A percentile compares a stretch with the other conserved stretches of the same genome.
Conservation (phyloP, 2,888 invertebrate genomes). For the Lamellibrachia satsuma region DNA sequence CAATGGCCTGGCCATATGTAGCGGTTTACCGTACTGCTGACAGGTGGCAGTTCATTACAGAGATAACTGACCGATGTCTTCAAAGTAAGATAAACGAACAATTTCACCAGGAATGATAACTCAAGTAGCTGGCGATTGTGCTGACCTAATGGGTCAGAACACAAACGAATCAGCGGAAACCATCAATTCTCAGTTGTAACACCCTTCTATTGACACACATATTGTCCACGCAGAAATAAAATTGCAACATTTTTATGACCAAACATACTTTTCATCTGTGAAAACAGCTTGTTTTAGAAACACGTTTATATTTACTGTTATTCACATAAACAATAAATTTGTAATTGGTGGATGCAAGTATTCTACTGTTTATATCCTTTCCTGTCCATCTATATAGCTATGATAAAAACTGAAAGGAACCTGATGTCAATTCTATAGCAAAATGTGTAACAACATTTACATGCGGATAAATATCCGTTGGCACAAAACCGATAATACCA, state of each 20-base stretch:
- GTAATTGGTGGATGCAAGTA: background rate
- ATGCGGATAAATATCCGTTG: background rate
- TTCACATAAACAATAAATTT: too few species aligned
- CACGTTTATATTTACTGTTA: background rate
- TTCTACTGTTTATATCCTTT: background rate
- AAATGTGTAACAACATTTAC: background rate
- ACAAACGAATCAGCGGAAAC: background rate
- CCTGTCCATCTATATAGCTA: background rate
- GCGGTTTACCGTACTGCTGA: background rate
- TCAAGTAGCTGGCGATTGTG: background rate
- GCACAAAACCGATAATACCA: background rate
- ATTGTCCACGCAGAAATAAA: background rate
- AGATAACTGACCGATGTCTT: background rate
- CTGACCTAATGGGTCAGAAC: background rate
- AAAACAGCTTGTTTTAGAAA: background rate
- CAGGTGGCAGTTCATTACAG: constrained; percentile 13
- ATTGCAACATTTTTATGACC: background rate
- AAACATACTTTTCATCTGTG: background rate
- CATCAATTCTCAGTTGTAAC: background rate
- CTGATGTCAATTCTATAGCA: background rate
- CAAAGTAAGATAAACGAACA: background rate
- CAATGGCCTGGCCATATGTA: background rate
- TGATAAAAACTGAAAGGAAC: background rate
- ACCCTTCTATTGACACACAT: background rate
- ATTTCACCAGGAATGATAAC: background rate